These are phyloP conservation scores for Lucifuga dentata DNA, from an alignment of 2,113 vertebrate genomes.

Conservation along the genomic window DNA sequence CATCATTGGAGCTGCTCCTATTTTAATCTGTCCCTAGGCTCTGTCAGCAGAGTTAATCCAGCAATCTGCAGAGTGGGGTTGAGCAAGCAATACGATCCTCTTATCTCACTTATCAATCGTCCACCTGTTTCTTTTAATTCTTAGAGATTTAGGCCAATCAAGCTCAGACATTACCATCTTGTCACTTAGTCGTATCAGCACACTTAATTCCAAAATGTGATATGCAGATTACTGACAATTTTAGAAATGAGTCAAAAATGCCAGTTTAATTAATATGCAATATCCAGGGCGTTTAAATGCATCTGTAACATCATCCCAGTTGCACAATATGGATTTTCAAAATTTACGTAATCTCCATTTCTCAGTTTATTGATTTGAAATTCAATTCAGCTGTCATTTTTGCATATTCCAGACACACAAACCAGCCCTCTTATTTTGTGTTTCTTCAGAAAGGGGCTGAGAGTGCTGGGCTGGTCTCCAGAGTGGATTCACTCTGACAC, in stretches of 20 bases:
- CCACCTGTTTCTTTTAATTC: background rate
- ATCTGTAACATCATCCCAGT: no score
- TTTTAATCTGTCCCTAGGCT: constrained; percentile 31
- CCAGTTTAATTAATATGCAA: no score
- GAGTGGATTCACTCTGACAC: constrained; percentile 73
- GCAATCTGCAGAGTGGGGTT: constrained; percentile 25
- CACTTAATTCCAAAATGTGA: no score
- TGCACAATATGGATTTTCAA: background rate
- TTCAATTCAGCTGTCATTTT: background rate
- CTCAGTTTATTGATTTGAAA: no score
- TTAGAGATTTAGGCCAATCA: constrained; percentile 1
- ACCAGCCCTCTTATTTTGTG: constrained; percentile 29
- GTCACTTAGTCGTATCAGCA: no score
- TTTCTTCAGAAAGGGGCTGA: constrained; percentile 45
- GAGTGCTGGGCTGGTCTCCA: constrained; percentile 42
- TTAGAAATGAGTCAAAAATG: no score
- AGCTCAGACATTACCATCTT: no score
- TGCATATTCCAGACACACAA: constrained; percentile 28
- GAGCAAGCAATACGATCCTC: background rate
- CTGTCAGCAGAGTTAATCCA: constrained; percentile 42
- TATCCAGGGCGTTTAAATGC: no score
- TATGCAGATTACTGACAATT: no score
- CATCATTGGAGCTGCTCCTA: constrained; percentile 40
- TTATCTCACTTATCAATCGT: constrained; percentile 25
- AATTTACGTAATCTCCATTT: background rate